These are phyloP conservation scores for Rhodophaea formosa DNA, from an alignment of 2,888 invertebrate genomes.

Conservation along the genomic window DNA sequence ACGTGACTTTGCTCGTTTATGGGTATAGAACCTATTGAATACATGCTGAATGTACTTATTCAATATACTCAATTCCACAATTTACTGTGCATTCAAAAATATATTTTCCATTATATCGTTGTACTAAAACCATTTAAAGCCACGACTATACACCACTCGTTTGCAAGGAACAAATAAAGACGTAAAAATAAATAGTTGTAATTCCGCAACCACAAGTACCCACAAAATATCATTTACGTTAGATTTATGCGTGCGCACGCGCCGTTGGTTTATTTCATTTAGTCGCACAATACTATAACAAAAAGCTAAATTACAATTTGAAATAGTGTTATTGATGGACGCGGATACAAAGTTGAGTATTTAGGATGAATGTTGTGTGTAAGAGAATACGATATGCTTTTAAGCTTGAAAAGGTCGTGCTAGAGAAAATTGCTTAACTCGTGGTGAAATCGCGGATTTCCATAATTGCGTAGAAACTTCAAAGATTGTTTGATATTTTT, in stretches of 20 bases:
- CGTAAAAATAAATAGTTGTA: conserved; percentile 9
- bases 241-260: conserved; percentile 11
- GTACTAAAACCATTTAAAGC: neutral
- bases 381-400: conserved; percentile 2
- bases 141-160: neutral
- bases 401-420: neutral
- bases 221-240: conserved; percentile 6
- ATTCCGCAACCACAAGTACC: conserved; percentile 6
- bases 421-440: conserved; percentile 4
- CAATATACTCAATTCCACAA: neutral
- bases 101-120: neutral
- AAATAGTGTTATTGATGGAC: conserved; percentile 6
- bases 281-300: conserved; percentile 7
- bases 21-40: neutral
- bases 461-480: neutral
- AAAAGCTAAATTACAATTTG: conserved; percentile 9
- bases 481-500: neutral
- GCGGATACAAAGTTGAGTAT: conserved; percentile 8
- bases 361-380: conserved; percentile 2
- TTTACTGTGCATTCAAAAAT: neutral
- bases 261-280: conserved; percentile 1
- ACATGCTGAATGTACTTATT: neutral
- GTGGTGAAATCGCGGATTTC: conserved; percentile 6
- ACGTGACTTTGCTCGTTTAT: no score
- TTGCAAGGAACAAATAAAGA: conserved; percentile 15